phyloP scores from a whole-genome alignment of 2,113 vertebrate species.

The Cisticola juncidis region DNA sequence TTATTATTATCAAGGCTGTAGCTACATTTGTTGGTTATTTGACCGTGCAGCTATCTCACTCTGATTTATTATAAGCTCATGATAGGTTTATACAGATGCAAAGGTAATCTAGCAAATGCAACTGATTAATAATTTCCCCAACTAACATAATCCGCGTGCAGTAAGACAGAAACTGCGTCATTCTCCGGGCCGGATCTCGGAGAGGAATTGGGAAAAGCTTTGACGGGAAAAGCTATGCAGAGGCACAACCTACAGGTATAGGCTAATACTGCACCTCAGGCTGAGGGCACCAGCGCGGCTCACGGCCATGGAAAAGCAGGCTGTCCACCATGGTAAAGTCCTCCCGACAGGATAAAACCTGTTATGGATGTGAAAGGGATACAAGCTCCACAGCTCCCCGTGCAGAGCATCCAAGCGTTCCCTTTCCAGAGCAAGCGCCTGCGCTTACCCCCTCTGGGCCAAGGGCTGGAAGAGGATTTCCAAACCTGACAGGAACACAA shows the following conservation, averaged over 20 bases:
- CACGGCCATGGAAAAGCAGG: rapidly evolving
- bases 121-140: neutral
- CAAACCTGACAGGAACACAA: neutral
- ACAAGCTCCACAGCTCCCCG: rapidly evolving
- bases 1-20: neutral
- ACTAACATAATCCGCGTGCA: neutral
- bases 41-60: rapidly evolving
- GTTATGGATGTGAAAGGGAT: rapidly evolving
- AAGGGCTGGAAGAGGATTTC: neutral
- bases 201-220: neutral
- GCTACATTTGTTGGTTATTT: neutral
- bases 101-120: neutral
- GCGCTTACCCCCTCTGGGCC: rapidly evolving
- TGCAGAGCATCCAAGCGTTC: rapidly evolving
- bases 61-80: neutral
- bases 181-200: rapidly evolving
- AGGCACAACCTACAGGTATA: slow-evolving; percentile 34
- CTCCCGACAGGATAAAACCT: neutral
- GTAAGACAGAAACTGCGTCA: neutral
- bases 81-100: neutral
- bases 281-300: rapidly evolving
- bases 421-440: neutral
- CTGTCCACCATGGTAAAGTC: rapidly evolving
- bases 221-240: neutral
- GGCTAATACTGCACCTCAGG: neutral